These are phyloP conservation scores for Tetropium fuscum DNA, from an alignment of 2,888 invertebrate genomes.

Conservation along the genomic window DNA sequence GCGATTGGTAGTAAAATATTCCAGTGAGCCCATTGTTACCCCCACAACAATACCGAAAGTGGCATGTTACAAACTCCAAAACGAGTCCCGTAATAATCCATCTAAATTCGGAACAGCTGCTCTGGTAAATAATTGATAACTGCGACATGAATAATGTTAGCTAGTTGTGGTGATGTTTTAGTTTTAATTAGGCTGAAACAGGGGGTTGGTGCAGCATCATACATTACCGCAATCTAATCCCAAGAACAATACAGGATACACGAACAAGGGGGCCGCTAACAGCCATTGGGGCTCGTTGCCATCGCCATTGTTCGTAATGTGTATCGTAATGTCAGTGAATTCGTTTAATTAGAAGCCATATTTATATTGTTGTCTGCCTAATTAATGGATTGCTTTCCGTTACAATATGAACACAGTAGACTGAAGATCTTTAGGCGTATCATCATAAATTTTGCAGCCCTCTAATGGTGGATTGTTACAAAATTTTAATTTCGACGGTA, in stretches of 20 bases:
- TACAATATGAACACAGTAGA: too few species aligned
- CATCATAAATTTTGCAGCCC: too few species aligned
- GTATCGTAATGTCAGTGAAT: conserved; percentile 31
- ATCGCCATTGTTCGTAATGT: conserved; percentile 38
- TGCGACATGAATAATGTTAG: conserved; percentile 27
- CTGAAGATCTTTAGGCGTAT: too few species aligned
- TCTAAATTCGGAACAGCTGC: conserved; percentile 29
- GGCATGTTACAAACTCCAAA: conserved; percentile 20
- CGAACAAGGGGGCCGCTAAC: conserved; percentile 28
- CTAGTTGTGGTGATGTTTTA: conserved; percentile 39
- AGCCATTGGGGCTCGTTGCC: conserved; percentile 24
- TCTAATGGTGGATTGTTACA: too few species aligned
- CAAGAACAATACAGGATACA: conserved; percentile 36
- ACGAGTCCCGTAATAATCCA: conserved; percentile 23
- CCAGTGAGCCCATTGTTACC: conserved; percentile 1
- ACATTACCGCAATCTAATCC: conserved; percentile 45
- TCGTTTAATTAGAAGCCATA: conserved; percentile 41
- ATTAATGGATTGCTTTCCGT: conserved; percentile 37
- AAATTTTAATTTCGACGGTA: too few species aligned
- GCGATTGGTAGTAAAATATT: neutral
- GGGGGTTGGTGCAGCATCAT: conserved; percentile 31
- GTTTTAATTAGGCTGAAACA: conserved; percentile 39
- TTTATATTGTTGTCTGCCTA: conserved; percentile 36
- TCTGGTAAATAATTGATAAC: conserved; percentile 27
- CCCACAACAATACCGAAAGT: conserved; percentile 15